These are phyloP conservation scores for Sylvia atricapilla DNA, from an alignment of 2,113 vertebrate species.

Conservation along the genomic window DNA sequence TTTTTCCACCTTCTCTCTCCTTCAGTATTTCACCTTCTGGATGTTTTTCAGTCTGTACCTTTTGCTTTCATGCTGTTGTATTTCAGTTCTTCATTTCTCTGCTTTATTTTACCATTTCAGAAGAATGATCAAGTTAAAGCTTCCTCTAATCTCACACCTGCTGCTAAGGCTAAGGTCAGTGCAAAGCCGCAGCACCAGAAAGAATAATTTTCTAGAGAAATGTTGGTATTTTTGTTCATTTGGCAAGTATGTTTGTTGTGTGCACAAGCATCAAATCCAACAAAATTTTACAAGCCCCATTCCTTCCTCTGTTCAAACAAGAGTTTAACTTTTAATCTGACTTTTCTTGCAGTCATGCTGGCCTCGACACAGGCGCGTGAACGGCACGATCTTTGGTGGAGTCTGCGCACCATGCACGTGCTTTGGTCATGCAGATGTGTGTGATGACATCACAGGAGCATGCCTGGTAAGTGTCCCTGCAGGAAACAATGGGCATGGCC, in stretches of 20 bases:
- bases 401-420: conserved; percentile 80
- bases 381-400: conserved; percentile 78
- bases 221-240: background rate
- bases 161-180: conserved; percentile 68
- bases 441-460: conserved; percentile 79
- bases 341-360: conserved; percentile 75
- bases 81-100: conserved; percentile 68
- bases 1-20: background rate
- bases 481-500: background rate
- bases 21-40: conserved; percentile 32
- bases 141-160: conserved; percentile 66
- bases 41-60: conserved; percentile 36
- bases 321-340: background rate
- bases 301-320: background rate
- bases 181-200: background rate
- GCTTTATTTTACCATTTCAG: conserved; percentile 73
- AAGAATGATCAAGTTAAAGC: conserved; percentile 60
- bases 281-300: background rate
- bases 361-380: conserved; percentile 77
- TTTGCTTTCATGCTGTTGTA: conserved; percentile 57
- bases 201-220: background rate
- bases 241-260: background rate
- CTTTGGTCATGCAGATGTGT: conserved; percentile 76
- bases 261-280: background rate
- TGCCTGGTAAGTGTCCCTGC: conserved; percentile 77